Evolutionary conservation across 2,113 vertebrate species (phyloP), one percentile per base, ranked within the genome.

Genomic region (Spea multiplicata): DNA sequence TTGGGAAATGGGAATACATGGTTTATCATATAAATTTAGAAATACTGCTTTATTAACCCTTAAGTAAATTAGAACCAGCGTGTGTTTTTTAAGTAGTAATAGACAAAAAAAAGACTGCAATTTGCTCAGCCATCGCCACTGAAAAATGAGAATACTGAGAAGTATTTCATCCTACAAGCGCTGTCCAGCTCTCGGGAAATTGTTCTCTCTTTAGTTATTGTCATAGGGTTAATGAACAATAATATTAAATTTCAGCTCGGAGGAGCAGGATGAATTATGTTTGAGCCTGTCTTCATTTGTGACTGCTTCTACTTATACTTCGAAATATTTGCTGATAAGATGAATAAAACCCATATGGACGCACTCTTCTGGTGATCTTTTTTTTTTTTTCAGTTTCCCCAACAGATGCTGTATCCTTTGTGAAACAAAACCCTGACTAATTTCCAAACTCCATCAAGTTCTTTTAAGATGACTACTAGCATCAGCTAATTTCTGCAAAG

Each of bases 321-420:
- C 44, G 14, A 6, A 71, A 45, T 14, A 55, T 53, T 44, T 16
- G 69, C 30, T 17, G 59, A 57, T 66, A 72, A 57, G 12, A 65
- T n/a, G 64, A 67, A 59, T 73, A 67, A 59, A 80, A 73, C 64
- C 73, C 71, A 80, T 67, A 66, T 80, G 78, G 64, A 74, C 83
- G 65, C 30, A 6, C 8, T 83, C 30, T 49, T 70, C 76, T 82
- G 62, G 75, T 84, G 83, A 88, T 83, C 79, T 87, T 78, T 84
- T 87, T 48, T 84, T 87, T 48, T 30, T 30, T 30, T 84, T 81
- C 70, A 82, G 83, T 85, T 88, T 88, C 84, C 86, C 80, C 44
- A 66, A 78, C 82, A 86, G 48, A 89, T 74, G 16, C 81, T 66
- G 57, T 61, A 48, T 75, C 0, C 70, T 77, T 81, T 83, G 82